Evolutionary conservation across 2,888 invertebrate species (phyloP), one percentile per base, ranked within the genome.

Genomic region (Mycogona germanica): DNA sequence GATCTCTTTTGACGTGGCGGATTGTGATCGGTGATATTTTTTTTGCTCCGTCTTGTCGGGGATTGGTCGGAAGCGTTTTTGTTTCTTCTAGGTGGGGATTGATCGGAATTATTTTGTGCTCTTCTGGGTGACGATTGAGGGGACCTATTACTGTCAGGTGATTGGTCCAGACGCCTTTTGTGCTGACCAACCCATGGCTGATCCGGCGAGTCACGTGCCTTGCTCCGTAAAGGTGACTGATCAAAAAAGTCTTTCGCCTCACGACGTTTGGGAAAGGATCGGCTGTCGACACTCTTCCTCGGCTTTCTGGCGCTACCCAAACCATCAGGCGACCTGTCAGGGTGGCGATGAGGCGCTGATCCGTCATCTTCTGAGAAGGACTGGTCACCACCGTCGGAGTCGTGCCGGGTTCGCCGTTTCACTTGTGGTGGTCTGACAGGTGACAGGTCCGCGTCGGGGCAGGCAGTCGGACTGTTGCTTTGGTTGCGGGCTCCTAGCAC

Each of bases 31-130:
- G 23, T 29, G n/a, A 17, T 29, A 30, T 32, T 26, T n/a, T 12
- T 14, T 38, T 44, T 37, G 7, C 44, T 40, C 51, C 42, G 41
- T 45, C 63, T 57, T 45, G 53, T 35, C n/a, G 45, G 38, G 3
- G 45, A 50, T 6, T 25, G 32, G 29, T 32, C 51, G 51, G 62
- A 65, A 64, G 55, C 60, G 53, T 50, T 51, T 17, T 46, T 40
- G 23, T 54, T 46, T 40, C 37, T 5, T 55, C 45, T 30, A 41
- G 55, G 25, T 23, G 49, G 37, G 3, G 40, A 44, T 17, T n/a
- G 28, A 25, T 42, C 41, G n/a, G 26, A 45, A 45, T 21, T 3
- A 9, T 23, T n/a, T 40, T 12, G 17, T 38, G 38, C 2, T 6
- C 38, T 17, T 4, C 19, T 38, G 2, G 35, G 35, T 32, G 35